Percentiles rank a stretch among this genome's conserved stretches.
phyloP scores from a whole-genome alignment of 2,797 vertebrate species.

The Hephaestus fuliginosus region DNA sequence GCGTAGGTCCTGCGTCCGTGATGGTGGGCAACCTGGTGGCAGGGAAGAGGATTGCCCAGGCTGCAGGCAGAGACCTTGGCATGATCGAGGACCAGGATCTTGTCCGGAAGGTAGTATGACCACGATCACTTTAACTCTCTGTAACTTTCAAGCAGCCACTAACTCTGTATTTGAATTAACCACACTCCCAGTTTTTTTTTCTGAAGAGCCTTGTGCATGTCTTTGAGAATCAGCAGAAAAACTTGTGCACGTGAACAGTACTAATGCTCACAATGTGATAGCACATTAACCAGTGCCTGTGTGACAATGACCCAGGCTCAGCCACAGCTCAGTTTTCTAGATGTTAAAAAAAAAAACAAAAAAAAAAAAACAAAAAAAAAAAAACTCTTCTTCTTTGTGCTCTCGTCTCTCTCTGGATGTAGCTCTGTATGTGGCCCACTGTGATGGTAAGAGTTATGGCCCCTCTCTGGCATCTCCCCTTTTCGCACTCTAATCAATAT shows the following conservation, averaged over 20 bases:
- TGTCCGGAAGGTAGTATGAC: constrained; percentile 91
- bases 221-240: constrained; percentile 13
- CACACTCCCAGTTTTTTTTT: neutral
- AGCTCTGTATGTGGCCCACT: constrained; percentile 91
- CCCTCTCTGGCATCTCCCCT: constrained; percentile 43
- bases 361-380: constrained; percentile 50
- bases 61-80: constrained; percentile 95
- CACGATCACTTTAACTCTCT: neutral
- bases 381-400: constrained; percentile 80
- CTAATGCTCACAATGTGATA: neutral
- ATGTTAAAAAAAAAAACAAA: constrained; percentile 34
- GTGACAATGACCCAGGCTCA: constrained; percentile 27
- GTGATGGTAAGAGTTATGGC: constrained; percentile 86
- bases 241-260: constrained; percentile 16
- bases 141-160: neutral
- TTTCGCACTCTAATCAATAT: constrained; percentile 30
- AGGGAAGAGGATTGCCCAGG: constrained; percentile 97
- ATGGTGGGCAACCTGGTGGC: constrained; percentile 99
- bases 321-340: constrained; percentile 34
- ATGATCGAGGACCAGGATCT: constrained; percentile 98
- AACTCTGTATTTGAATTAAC: constrained; percentile 7
- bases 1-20: constrained; percentile 97
- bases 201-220: constrained; percentile 12
- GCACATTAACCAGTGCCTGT: constrained; percentile 7
- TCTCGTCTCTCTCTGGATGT: constrained; percentile 77